Percentiles rank a stretch among this genome's conserved stretches.
Conservation (phyloP, 2,113 vertebrate genomes). For the Hirundichthys speculiger region DNA sequence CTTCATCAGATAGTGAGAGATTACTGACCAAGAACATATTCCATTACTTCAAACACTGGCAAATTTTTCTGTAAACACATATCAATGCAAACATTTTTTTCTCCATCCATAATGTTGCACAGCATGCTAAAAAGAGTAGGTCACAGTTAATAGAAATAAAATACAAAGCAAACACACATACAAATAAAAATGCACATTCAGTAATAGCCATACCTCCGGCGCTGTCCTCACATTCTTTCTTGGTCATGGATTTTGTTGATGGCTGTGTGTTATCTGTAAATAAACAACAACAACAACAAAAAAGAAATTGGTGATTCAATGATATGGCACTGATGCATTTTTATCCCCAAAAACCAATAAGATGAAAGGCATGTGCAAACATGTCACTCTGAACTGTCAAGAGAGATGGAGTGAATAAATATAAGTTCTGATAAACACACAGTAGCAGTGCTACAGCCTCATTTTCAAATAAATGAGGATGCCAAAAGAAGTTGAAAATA, state of each 20-base stretch:
- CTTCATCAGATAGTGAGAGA: slow-evolving; percentile 55
- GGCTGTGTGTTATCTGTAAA: slow-evolving; percentile 62
- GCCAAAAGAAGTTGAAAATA: too few relatives aligned
- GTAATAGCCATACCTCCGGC: slow-evolving; percentile 52
- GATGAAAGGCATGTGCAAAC: slow-evolving; percentile 10
- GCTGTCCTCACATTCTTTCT: slow-evolving; percentile 63
- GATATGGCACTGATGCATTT: slow-evolving; percentile 8
- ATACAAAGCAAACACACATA: slow-evolving; percentile 4
- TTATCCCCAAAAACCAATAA: slow-evolving; percentile 15
- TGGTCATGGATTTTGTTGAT: slow-evolving; percentile 59
- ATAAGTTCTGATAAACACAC: slow-evolving; percentile 9
- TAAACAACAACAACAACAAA: slow-evolving; percentile 22
- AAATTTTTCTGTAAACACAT: slow-evolving; percentile 34
- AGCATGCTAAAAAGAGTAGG: not conserved
- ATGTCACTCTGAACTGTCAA: slow-evolving; percentile 18
- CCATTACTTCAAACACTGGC: slow-evolving; percentile 35
- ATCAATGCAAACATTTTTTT: slow-evolving; percentile 21
- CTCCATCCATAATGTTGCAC: not conserved
- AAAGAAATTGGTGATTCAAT: slow-evolving; percentile 21
- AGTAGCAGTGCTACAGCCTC: too few relatives aligned
- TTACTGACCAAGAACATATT: slow-evolving; percentile 61
- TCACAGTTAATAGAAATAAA: slow-evolving; percentile 9
- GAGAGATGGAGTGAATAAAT: slow-evolving; percentile 6
- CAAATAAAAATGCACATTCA: not conserved
- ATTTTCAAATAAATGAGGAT: too few relatives aligned